phyloP scores from a whole-genome alignment of 2,113 vertebrate species.

The Lycaon pictus region DNA sequence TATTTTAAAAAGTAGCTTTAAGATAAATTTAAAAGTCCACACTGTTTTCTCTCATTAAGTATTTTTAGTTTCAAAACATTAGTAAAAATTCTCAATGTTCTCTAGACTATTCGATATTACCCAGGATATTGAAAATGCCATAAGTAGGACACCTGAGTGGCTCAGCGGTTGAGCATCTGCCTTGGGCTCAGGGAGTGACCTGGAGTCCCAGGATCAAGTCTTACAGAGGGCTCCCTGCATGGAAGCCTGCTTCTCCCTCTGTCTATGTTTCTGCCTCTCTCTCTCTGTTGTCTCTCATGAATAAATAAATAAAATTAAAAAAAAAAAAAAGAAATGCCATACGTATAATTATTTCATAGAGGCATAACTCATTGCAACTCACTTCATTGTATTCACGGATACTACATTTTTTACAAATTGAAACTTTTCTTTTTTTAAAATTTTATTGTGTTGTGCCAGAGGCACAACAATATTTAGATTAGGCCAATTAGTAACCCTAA shows the following conservation, averaged over 20 bases:
- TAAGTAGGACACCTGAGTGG: not conserved
- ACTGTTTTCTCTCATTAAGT: not conserved
- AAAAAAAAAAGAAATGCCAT: not conserved
- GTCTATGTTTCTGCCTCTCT: too few species aligned
- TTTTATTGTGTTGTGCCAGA: too few species aligned
- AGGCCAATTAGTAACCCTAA: not conserved
- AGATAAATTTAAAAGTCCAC: not conserved
- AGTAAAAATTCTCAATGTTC: not conserved
- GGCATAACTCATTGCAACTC: not conserved
- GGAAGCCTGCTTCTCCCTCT: too few species aligned
- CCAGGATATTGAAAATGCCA: not conserved
- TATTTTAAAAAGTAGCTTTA: not conserved
- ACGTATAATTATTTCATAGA: not conserved
- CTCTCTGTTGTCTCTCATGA: too few species aligned
- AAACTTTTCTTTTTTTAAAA: too few species aligned
- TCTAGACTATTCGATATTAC: not conserved
- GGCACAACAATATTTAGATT: not conserved
- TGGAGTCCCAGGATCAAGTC: too few species aligned
- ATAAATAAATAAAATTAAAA: too few species aligned
- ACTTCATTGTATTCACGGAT: not conserved
- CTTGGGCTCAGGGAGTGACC: too few species aligned
- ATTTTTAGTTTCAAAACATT: not conserved
- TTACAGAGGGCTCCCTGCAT: too few species aligned
- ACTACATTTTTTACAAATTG: not conserved
- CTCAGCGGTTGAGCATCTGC: too few species aligned